Evolutionary conservation across 92 coral and sea anemone species (phyloP), one percentile per base, ranked within the genome.

Genomic region (Epizoanthus scotinus): DNA sequence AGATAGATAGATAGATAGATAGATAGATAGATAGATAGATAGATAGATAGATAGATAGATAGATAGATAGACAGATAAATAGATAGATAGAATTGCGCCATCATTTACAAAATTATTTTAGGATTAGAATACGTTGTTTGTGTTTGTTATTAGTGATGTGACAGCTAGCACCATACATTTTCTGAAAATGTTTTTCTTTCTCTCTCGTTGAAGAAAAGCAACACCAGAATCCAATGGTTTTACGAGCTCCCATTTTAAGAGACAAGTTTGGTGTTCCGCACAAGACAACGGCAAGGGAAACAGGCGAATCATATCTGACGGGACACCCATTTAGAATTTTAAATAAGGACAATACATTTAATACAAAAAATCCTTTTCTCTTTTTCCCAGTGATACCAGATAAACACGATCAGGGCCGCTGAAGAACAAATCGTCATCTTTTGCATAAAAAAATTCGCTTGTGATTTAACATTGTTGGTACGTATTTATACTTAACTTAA

Each of bases 211-310:
- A 75, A 75, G 81, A 68, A 20, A 34, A 75, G 59, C 54, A 24
- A 34, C 69, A 54, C 40, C 81, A 38, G 28, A 75, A 75, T 7
- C 47, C 20, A 42, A 44, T 64, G 19, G 71, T 89, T 66, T 70
- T 89, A 14, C 92, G 78, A 58, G 90, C 87, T 13, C 97, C 94
- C 15, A 67, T 92, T 1, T 13, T 90, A 75, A 82, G 64, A 61
- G 75, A 78, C 83, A 82, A 63, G 18, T n/a, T 70, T 14, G 97
- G 94, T 17, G 89, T 89, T 21, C 92, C 94, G 4, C 90, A 84
- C 85, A 93, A 92, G 77, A 92, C 91, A 13, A 92, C 97, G 12
- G 94, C 94, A 14, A 67, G 44, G 78, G 97, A 92, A 69, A 81
- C 85, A 63, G 88, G 89, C 5, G 73, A 83, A 67, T 79, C 90